Percentiles rank a stretch among this genome's conserved stretches.
Evolutionary conservation across 1,140 invertebrate species (phyloP).

Genomic region (Bombus sibiricus): DNA sequence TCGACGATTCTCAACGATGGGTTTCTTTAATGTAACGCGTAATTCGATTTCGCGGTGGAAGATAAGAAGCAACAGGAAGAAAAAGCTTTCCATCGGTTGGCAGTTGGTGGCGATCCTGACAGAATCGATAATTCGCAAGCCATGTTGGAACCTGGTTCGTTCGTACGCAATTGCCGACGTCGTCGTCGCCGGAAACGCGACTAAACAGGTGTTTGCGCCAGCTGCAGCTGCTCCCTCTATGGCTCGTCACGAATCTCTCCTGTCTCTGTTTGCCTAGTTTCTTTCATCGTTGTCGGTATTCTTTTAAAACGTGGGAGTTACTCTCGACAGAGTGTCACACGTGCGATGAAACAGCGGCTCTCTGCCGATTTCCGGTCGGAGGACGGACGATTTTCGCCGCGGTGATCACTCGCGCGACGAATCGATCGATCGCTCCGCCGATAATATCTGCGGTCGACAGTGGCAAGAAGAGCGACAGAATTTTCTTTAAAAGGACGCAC

Average conservation of each 20-base stretch:
- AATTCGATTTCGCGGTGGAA: neutral
- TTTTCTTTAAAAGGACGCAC: neutral
- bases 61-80: too few relatives aligned
- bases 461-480: neutral
- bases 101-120: neutral
- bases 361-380: neutral
- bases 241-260: constrained; percentile 46
- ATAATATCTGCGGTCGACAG: neutral
- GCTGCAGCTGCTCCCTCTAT: constrained; percentile 46
- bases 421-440: neutral
- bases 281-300: constrained; percentile 4
- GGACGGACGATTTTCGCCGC: neutral
- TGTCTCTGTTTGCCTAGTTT: constrained; percentile 13
- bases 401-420: too few relatives aligned
- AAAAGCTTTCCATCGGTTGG: neutral
- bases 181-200: constrained; percentile 56
- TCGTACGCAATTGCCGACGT: neutral
- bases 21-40: neutral
- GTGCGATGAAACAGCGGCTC: neutral
- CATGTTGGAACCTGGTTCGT: neutral
- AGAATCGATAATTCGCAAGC: neutral
- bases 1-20: too few relatives aligned
- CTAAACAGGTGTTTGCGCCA: constrained; percentile 66
- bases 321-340: constrained; percentile 18
- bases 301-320: constrained; percentile 49